Base-by-base conservation (phyloP, 1,140 invertebrate genomes). In the Tachypleus tridentatus region DNA sequence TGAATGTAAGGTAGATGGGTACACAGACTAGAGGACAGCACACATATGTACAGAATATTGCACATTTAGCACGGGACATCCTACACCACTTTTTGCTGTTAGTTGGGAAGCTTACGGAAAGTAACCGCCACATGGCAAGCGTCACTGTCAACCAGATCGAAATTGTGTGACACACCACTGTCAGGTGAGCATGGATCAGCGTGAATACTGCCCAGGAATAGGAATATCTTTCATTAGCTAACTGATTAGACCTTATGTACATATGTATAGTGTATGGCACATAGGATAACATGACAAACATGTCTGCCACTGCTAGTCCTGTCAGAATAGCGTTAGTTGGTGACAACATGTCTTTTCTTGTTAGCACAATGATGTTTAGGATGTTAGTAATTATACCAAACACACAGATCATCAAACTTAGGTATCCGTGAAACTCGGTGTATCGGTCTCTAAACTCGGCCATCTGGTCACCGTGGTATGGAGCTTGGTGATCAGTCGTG, bases 61-160 rank as follows among this genome's bases (percentile, higher is more conserved):
- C 87, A 11, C 85, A 73, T 56, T 84, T 85, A 72, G 89, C 91
- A 3, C 86, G 78, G 3, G 54, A 57, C 70, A 72, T 68, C 51
- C 66, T 63, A 51, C 68, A 72, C 67, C 67, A 70, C 4, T 57
- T 66, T 47, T 65, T 66, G 51, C 61, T 66, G 4, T 59, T 57
- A 9, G 66, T 65, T 4, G 70, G 70, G 57, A 67, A 72, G n/a
- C 70, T 70, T 85, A 95, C 89, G 3, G 89, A 91, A 8, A 96
- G 85, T 74, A 92, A 97, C 4, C 93, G 80, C 88, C 93, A 97
- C 3, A 96, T 85, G 0, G 93, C 93, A 56, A 97, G 75, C 1
- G 88, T 89, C 0, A 96, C 86, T 0, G 92, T 94, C 62, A 97
- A 75, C 83, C 88, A 94, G 63, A 94, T 94, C 0, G 91, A 92